phyloP scores from a whole-genome alignment of 2,113 vertebrate genomes.

The Paracanthobrama guichenoti region DNA sequence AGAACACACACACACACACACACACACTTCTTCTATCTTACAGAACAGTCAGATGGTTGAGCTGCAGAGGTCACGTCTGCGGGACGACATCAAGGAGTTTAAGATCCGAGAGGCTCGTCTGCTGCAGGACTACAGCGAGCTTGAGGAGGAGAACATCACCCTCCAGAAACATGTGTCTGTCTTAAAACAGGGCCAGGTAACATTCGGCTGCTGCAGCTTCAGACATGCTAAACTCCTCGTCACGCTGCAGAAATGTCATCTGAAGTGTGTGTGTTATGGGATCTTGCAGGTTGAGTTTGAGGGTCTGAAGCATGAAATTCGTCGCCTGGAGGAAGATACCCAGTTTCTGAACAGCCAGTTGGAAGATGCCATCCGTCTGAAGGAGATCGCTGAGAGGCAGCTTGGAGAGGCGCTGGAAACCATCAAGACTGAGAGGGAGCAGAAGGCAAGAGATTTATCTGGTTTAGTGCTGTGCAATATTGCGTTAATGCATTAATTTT shows the following conservation, averaged over 20 bases:
- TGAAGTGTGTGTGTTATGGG: neutral
- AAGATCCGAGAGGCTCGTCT: slow-evolving; percentile 93
- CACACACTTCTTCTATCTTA: neutral
- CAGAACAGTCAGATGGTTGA: slow-evolving; percentile 89
- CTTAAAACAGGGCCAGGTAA: slow-evolving; percentile 92
- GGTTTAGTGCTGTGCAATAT: too few species aligned
- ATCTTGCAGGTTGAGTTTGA: slow-evolving; percentile 91
- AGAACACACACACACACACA: neutral
- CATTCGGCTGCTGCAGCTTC: slow-evolving; percentile 24
- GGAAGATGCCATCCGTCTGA: slow-evolving; percentile 92
- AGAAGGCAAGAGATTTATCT: slow-evolving; percentile 75
- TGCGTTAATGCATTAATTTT: too few species aligned
- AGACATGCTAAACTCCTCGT: too few species aligned
- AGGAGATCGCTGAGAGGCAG: slow-evolving; percentile 94
- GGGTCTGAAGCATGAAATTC: slow-evolving; percentile 96
- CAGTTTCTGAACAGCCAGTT: slow-evolving; percentile 94
- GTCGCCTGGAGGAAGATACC: slow-evolving; percentile 92
- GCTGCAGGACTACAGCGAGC: slow-evolving; percentile 94
- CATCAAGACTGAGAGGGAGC: slow-evolving; percentile 93
- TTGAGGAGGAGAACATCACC: slow-evolving; percentile 98
- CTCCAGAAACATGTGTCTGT: slow-evolving; percentile 97
- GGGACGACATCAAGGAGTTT: slow-evolving; percentile 95
- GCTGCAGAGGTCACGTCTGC: slow-evolving; percentile 87
- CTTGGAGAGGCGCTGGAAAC: slow-evolving; percentile 94
- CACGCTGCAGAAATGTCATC: too few species aligned